These are phyloP conservation scores for Trichogramma evanescens DNA, from an alignment of 2,888 invertebrate species.

Conservation along the genomic window DNA sequence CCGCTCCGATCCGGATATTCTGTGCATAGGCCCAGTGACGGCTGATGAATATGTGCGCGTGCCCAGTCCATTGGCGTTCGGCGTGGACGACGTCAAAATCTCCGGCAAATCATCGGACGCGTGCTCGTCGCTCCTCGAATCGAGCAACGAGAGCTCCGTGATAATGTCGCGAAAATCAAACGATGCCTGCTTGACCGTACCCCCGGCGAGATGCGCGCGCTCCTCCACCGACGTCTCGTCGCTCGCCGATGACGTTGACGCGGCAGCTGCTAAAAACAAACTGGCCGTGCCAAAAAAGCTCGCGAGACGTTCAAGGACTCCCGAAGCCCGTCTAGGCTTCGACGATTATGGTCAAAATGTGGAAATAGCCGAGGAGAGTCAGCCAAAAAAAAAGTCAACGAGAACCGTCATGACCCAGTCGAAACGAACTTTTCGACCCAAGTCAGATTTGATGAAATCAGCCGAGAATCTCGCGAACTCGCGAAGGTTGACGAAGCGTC, in stretches of 20 bases:
- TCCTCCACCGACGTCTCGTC: conserved; percentile 33
- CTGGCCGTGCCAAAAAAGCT: conserved; percentile 13
- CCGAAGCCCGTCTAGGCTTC: conserved; percentile 12
- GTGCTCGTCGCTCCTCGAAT: conserved; percentile 34
- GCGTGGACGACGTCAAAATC: conserved; percentile 28
- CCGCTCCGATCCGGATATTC: conserved; percentile 14
- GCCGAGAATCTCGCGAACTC: conserved; percentile 33
- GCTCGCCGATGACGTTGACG: conserved; percentile 28
- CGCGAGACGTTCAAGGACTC: conserved; percentile 23
- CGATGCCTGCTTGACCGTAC: too few species aligned
- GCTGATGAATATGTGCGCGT: conserved; percentile 33
- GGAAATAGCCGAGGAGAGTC: conserved; percentile 1
- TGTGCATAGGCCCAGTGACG: conserved; percentile 4
- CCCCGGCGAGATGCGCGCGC: conserved; percentile 19
- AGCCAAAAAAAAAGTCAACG: conserved; percentile 15
- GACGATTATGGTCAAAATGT: conserved; percentile 16
- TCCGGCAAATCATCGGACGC: conserved; percentile 30
- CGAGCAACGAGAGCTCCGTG: conserved; percentile 36
- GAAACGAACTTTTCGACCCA: conserved; percentile 16
- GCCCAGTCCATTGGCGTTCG: conserved; percentile 39
- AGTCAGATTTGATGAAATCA: conserved; percentile 37
- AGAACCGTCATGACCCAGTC: conserved; percentile 36
- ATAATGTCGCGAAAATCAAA: conserved; percentile 16
- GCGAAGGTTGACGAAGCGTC: conserved; percentile 31
- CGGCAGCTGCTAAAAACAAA: background rate